Base-by-base conservation (phyloP, 2,888 invertebrate genomes). In the Tinea trinotella region DNA sequence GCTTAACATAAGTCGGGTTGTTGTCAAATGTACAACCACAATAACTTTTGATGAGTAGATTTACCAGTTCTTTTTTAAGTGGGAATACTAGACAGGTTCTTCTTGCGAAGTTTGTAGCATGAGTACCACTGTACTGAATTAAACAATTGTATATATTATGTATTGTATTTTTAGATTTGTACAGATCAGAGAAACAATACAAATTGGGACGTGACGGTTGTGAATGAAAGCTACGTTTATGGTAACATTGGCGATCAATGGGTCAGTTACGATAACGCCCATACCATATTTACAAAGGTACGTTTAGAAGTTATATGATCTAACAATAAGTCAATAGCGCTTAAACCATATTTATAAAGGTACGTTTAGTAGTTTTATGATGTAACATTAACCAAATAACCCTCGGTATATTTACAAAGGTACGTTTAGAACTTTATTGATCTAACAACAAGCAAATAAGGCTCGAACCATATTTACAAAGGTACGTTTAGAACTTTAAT, bases 261-360 rank as follows among this genome's bases (percentile, higher is more conserved):
- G 90, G 71, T 90, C 52, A 88, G 89, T 10, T 91, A 86, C 60
- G 90, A 91, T 57, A 77, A 88, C 60, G 61, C 64, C 10, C 65
- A 67, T 56, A 89, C 89, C 35, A 68, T 87, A 35, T 62, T 61
- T 34, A 57, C 71, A 15, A 88, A 88, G 74, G 83, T 85, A 64
- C 1, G 10, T 18, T 2, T 46, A 4, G 36, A 4, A 36, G 24
- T 5, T 9, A 24, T 24, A 24, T n/a, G n/a, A n/a, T n/a, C n/a
- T n/a, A n/a, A n/a, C n/a, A n/a, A n/a, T n/a, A n/a, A n/a, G n/a
- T n/a, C 60, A 90, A 91, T 57, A 77, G 87, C 60, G 61, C 64
- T 10, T 65, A 67, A 56, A 89, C 89, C 35, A 68, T 87, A 35
- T 62, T 61, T 34, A 57, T 70, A 15, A 88, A 88, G 74, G 83